Evolutionary conservation across 2,797 vertebrate genomes (phyloP), one percentile per base, ranked within the genome.

Genomic region (Allobates femoralis): DNA sequence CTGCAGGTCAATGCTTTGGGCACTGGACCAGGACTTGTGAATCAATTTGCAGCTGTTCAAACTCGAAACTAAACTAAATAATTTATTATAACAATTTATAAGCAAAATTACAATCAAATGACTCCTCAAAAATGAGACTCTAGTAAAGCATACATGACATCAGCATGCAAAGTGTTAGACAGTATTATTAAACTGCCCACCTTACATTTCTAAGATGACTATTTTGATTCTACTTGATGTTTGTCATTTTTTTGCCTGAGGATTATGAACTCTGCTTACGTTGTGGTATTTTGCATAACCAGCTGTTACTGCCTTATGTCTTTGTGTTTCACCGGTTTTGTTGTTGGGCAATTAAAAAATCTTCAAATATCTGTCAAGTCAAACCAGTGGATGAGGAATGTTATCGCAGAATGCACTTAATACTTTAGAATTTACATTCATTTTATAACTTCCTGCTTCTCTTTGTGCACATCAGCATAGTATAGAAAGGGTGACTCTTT

Each of bases 261-360:
- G 66, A 23, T 26, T 71, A n/a, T 82, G 30, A 71, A 82, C 80
- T 69, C 32, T 71, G 66, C 80, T 58, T 71, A 73, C 30, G 19
- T 55, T 41, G 80, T 55, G 66, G 51, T 71, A 73, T 34, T 55
- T 69, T 71, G 50, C 19, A 53, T 12, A 55, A 41, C 66, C 80
- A 82, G 64, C 80, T 82, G 66, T 73, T 82, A 18, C 51, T 82
- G 21, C 64, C 50, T 37, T 71, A 56, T 82, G 80, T 69, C 64
- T 81, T 69, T 81, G 62, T 69, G 56, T 58, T 78, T 69, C 62
- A 53, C 28, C 55, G 28, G 46, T 26, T 55, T 55, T 81, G 46
- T 69, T 37, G 26, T 55, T 82, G 51, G 23, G 30, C 28, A 55
- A 37, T 82, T 55, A 28, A 10, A 56, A 81, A 66, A 30, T 82